Conservation (phyloP, 1,140 invertebrate species). For the Neuroterus valhalla region DNA sequence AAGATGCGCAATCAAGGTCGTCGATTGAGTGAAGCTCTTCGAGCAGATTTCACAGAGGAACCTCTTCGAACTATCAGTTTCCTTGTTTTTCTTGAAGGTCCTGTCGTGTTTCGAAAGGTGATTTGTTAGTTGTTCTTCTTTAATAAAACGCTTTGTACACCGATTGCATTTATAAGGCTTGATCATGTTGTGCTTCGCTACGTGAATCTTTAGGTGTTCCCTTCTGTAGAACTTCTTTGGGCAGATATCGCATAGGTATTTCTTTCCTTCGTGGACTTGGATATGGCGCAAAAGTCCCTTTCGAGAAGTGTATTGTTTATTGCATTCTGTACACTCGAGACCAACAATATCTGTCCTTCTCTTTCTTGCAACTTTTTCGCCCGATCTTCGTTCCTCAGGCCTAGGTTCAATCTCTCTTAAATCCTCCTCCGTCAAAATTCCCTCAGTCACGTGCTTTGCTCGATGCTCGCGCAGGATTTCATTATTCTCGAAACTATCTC, state of each 20-base stretch:
- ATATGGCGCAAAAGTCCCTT: conserved; percentile 78
- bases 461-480: conserved; percentile 69
- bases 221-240: conserved; percentile 81
- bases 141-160: conserved; percentile 73
- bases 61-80: conserved; percentile 81
- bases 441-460: conserved; percentile 70
- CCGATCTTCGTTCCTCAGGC: conserved; percentile 63
- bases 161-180: conserved; percentile 73
- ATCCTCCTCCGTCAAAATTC: conserved; percentile 71
- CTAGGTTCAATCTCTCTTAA: conserved; percentile 68
- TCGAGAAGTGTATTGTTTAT: conserved; percentile 80
- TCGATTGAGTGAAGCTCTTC: conserved; percentile 77
- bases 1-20: conserved; percentile 72
- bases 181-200: conserved; percentile 73
- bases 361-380: conserved; percentile 65
- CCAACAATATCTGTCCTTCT: conserved; percentile 72
- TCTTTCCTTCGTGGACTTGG: conserved; percentile 80
- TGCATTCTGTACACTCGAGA: conserved; percentile 75
- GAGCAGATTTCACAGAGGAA: conserved; percentile 82
- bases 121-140: conserved; percentile 73
- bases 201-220: conserved; percentile 76
- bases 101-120: conserved; percentile 77
- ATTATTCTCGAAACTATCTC: conserved; percentile 72
- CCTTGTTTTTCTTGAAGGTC: conserved; percentile 77
- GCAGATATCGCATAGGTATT: conserved; percentile 80